Evolutionary conservation across 2,113 vertebrate species (phyloP).

Genomic region (Oryzias melastigma): DNA sequence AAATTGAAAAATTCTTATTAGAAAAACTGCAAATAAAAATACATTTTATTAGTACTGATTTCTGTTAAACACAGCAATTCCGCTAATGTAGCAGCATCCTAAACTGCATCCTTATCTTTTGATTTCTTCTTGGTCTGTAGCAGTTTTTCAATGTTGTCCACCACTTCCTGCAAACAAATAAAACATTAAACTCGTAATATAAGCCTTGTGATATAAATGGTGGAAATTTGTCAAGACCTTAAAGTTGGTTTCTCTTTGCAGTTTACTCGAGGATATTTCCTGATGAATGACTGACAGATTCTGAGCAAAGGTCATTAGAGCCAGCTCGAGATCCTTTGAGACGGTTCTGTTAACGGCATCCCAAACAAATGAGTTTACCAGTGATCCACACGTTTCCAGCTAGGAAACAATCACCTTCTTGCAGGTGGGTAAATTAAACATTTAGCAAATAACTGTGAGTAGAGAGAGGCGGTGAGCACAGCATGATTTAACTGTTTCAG

Average conservation of each 20-base stretch:
- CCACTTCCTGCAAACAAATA: conserved; percentile 60
- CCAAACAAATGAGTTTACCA: conserved; percentile 84
- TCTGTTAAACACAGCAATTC: background rate
- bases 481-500: conserved; percentile 84
- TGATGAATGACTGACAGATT: conserved; percentile 99
- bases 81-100: conserved; percentile 2
- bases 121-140: conserved; percentile 75
- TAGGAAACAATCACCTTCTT: conserved; percentile 90
- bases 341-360: conserved; percentile 95
- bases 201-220: conserved; percentile 40
- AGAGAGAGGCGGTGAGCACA: conserved; percentile 85
- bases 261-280: conserved; percentile 95
- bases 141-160: conserved; percentile 79
- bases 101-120: conserved; percentile 29
- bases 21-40: no score
- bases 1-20: background rate
- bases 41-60: background rate
- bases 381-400: conserved; percentile 78
- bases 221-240: conserved; percentile 92
- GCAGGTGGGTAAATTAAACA: conserved; percentile 87
- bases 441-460: conserved; percentile 85
- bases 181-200: conserved; percentile 20
- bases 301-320: conserved; percentile 94
- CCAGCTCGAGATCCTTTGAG: conserved; percentile 91
- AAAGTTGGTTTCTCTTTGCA: conserved; percentile 97